Evolutionary conservation across 1,140 invertebrate genomes (phyloP).

Genomic region (Holcopasites calliopsidis): DNA sequence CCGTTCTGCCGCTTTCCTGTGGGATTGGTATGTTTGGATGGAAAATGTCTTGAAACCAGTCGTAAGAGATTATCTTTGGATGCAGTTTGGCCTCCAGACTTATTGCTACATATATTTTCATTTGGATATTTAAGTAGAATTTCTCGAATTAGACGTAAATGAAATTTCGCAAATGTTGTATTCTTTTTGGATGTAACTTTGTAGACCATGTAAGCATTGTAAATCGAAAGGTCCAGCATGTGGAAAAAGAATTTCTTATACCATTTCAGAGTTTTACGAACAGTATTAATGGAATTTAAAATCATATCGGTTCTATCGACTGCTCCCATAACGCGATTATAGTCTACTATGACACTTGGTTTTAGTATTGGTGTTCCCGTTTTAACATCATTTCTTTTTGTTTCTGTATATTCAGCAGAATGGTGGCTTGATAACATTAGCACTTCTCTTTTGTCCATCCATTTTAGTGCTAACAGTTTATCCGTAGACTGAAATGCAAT

Average conservation of each 20-base stretch:
- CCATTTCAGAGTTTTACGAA: constrained; percentile 72
- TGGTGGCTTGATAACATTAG: constrained; percentile 33
- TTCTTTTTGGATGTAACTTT: constrained; percentile 35
- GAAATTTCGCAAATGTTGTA: constrained; percentile 42
- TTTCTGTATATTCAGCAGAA: constrained; percentile 30
- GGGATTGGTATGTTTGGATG: constrained; percentile 16
- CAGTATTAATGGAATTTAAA: constrained; percentile 58
- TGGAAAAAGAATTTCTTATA: constrained; percentile 49
- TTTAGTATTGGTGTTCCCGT: constrained; percentile 46
- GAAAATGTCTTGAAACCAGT: constrained; percentile 27
- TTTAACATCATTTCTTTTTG: neutral
- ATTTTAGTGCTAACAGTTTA: constrained; percentile 61
- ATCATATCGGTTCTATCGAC: constrained; percentile 71
- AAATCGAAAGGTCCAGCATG: constrained; percentile 6
- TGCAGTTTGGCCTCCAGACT: constrained; percentile 17
- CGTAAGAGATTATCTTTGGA: constrained; percentile 30
- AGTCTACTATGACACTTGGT: constrained; percentile 70
- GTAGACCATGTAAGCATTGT: constrained; percentile 40
- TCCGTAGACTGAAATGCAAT: constrained; percentile 42
- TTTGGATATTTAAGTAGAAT: constrained; percentile 38
- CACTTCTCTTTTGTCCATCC: constrained; percentile 51
- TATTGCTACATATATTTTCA: constrained; percentile 25
- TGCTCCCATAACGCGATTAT: constrained; percentile 70
- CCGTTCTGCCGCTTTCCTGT: constrained; percentile 19
- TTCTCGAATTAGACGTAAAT: constrained; percentile 37